Evolutionary conservation across 64 coral and sea anemone genomes (phyloP), one percentile per base, ranked within the genome.

Genomic region (Pocillopora verrucosa): DNA sequence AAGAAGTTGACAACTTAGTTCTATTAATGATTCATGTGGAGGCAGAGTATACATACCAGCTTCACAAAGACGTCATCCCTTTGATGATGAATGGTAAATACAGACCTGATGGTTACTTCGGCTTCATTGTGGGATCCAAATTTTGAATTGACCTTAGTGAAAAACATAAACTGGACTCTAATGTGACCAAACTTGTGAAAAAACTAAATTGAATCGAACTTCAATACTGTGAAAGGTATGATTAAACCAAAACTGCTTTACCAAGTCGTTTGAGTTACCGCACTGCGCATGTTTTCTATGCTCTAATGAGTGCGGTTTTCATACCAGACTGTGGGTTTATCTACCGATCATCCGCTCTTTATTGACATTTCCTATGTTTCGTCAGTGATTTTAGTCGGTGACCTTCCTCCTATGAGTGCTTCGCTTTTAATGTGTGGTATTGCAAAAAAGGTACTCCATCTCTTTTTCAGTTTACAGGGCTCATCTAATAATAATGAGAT

Each of bases 91-190:
- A 93, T 34, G 60, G 20, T 24, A 81, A 80, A 70, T 93, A 93
- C 67, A 80, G 67, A 82, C 91, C 91, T 63, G 77, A 88, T 24
- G 91, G 91, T 20, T 93, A 85, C 85, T 76, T 93, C 9, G 91
- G 91, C 14, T 73, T 93, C 61, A 93, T 93, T 5, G 62, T 93
- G 86, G 91, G 91, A 12, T 72, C 91, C n/a, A 93, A 93, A 83
- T 89, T 96, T 25, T 96, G 94, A 91, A 90, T 96, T 82, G 94
- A 96, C 60, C 93, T 96, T 51, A 76, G 60, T 26, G 90, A 90
- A n/a, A 70, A 68, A 72, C 87, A 92, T 9, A 86, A 73, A 86
- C 22, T 96, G n/a, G 91, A 96, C 34, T 36, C 59, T 25, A 96
- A 88, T 24, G 20, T 73, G 1, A 74, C 90, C 10, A 89, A 93